Conservation (phyloP, 2,113 vertebrate species). For the Paralichthys olivaceus region DNA sequence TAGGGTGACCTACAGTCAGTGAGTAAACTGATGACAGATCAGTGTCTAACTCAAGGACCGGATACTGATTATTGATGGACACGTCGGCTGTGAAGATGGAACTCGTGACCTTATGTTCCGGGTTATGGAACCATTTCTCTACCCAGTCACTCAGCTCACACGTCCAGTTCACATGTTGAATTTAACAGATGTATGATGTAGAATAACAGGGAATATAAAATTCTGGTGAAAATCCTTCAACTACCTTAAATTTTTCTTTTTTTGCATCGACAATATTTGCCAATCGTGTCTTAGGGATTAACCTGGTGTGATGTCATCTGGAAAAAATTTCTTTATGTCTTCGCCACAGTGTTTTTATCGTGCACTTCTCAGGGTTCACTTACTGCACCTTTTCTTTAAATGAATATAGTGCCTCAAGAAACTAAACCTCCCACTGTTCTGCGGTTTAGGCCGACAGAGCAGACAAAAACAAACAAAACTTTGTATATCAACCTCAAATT, state of each 20-base stretch:
- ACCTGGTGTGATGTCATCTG: not conserved
- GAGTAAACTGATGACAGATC: constrained; percentile 29
- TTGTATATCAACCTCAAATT: not conserved
- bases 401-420: not conserved
- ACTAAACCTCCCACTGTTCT: not conserved
- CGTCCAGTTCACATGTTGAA: not conserved
- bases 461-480: not conserved
- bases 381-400: not conserved
- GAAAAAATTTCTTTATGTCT: not conserved
- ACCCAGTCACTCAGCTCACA: not conserved
- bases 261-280: too few relatives aligned
- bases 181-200: not conserved
- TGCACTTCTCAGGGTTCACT: not conserved
- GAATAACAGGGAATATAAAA: not conserved
- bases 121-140: not conserved
- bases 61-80: constrained; percentile 25
- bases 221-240: not conserved
- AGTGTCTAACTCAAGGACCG: constrained; percentile 35
- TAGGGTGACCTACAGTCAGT: constrained; percentile 10
- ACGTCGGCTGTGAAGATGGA: constrained; percentile 22
- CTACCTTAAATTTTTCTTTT: too few relatives aligned
- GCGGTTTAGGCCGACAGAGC: not conserved
- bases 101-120: constrained; percentile 26
- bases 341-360: not conserved
- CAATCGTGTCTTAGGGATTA: too few relatives aligned